phyloP scores from a whole-genome alignment of 2,797 vertebrate genomes.

The Anisognathus igniventris region DNA sequence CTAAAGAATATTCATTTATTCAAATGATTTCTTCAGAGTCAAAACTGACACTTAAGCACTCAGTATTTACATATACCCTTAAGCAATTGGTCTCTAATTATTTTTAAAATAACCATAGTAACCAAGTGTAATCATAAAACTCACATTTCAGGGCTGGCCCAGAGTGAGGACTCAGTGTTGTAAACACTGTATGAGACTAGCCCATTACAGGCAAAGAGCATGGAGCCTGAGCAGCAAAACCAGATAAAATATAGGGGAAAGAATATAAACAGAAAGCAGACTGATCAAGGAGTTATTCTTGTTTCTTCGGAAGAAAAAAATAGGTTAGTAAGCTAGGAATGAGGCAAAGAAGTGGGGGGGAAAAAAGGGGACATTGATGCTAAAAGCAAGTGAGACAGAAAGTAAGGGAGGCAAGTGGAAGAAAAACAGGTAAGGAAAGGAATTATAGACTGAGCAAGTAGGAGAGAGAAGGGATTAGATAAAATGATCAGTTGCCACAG shows the following conservation, averaged over 20 bases:
- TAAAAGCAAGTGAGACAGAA: not conserved
- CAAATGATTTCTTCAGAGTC: not conserved
- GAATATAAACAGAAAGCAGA: not conserved
- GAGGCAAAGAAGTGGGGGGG: not conserved
- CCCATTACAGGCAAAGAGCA: not conserved
- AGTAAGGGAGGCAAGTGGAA: not conserved
- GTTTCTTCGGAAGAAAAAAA: not conserved
- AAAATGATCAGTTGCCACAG: not conserved
- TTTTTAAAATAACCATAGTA: not conserved
- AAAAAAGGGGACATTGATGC: not conserved
- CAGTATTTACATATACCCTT: not conserved
- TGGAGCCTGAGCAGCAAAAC: not conserved
- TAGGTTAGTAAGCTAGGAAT: not conserved
- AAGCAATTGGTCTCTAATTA: not conserved
- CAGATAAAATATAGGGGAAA: not conserved
- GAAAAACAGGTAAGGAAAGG: not conserved
- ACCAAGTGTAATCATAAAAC: not conserved
- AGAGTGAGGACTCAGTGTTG: not conserved
- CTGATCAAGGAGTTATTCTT: not conserved
- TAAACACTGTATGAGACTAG: not conserved
- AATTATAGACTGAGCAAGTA: not conserved
- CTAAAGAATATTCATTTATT: not conserved
- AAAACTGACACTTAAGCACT: not conserved
- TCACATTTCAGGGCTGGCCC: not conserved
- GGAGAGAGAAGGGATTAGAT: not conserved